phyloP scores from a whole-genome alignment of 92 coral and sea anemone species.

The Scolanthus callimorphus region DNA sequence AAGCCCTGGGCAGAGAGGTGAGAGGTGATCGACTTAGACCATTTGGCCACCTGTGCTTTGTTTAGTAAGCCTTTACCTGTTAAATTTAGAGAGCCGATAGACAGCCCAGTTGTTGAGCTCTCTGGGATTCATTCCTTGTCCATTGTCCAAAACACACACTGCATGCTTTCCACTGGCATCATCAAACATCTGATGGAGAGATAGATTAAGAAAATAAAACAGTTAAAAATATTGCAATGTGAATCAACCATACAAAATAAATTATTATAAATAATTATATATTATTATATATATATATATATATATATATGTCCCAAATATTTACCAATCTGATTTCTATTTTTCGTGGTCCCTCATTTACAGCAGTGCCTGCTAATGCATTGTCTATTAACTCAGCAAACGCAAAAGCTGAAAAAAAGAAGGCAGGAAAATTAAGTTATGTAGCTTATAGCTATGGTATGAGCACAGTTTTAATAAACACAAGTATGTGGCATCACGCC shows the following conservation, averaged over 20 bases:
- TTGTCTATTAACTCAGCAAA: slow-evolving; percentile 97
- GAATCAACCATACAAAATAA: too few relatives aligned
- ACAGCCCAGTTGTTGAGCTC: slow-evolving; percentile 99
- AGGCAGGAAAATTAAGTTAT: too few relatives aligned
- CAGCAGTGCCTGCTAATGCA: slow-evolving; percentile 93
- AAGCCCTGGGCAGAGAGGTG: too few relatives aligned
- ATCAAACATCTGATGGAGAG: slow-evolving; percentile 99
- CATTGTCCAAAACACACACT: slow-evolving; percentile 87
- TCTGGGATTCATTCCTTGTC: slow-evolving; percentile 91
- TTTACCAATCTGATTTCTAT: slow-evolving; percentile 91
- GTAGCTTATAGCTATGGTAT: too few relatives aligned
- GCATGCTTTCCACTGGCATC: slow-evolving; percentile 89
- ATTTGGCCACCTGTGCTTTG: too few relatives aligned
- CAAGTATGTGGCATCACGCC: too few relatives aligned
- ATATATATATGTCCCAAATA: too few relatives aligned
- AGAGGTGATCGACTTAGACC: too few relatives aligned
- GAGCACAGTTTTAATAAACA: too few relatives aligned
- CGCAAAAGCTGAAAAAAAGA: slow-evolving; percentile 68
- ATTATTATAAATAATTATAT: too few relatives aligned
- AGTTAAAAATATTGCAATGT: too few relatives aligned
- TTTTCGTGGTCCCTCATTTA: slow-evolving; percentile 65
- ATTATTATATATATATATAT: too few relatives aligned
- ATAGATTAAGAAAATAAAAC: background rate
- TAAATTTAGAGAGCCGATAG: slow-evolving; percentile 92
- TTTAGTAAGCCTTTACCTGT: slow-evolving; percentile 70